These are phyloP conservation scores for Sula dactylatra DNA, from an alignment of 2,113 vertebrate species.

Conservation along the genomic window DNA sequence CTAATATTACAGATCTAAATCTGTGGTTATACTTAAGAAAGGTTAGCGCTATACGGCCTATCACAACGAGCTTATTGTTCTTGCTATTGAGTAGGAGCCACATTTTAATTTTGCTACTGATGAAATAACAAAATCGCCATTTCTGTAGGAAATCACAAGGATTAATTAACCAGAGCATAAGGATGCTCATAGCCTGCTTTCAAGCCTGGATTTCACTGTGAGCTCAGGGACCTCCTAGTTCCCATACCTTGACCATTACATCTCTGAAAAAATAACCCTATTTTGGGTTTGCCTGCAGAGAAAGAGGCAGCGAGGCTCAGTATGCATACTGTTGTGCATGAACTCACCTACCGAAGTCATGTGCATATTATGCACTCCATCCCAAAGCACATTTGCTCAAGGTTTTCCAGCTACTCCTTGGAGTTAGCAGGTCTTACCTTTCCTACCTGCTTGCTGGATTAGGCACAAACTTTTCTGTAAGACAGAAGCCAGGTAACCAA, in stretches of 20 bases:
- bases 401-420: not conserved
- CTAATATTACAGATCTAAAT: not conserved
- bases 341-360: not conserved
- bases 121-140: not conserved
- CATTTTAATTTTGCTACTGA: not conserved
- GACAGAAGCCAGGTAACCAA: slow-evolving; percentile 17
- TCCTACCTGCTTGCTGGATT: not conserved
- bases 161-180: slow-evolving; percentile 27
- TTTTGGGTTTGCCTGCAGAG: not conserved
- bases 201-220: not conserved
- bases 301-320: not conserved
- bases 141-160: not conserved
- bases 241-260: not conserved
- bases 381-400: not conserved
- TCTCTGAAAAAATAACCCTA: not conserved
- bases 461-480: not conserved
- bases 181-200: not conserved
- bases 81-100: not conserved
- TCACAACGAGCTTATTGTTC: slow-evolving; percentile 1
- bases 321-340: not conserved
- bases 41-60: not conserved
- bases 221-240: not conserved
- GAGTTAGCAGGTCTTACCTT: slow-evolving; percentile 9
- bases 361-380: not conserved
- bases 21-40: not conserved